Evolutionary conservation across 1,140 invertebrate species (phyloP).

Genomic region (Pygmarrhopalites habei): DNA sequence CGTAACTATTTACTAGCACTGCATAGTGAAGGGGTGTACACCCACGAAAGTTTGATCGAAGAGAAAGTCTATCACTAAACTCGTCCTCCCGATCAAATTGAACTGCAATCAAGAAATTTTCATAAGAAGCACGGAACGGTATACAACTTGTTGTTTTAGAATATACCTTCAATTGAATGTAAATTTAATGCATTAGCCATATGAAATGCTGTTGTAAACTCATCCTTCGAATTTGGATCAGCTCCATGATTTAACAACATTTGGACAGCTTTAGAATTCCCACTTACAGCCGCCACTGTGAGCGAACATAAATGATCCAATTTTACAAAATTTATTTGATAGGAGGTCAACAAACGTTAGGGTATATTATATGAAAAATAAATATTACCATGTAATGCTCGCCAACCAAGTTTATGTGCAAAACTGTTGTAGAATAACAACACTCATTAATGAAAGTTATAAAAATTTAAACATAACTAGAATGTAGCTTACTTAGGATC

Average conservation of each 20-base stretch:
- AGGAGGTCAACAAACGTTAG: too few species aligned
- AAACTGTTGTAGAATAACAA: too few species aligned
- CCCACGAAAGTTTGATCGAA: slow-evolving; percentile 66
- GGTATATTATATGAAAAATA: too few species aligned
- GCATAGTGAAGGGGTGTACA: slow-evolving; percentile 89
- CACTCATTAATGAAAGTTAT: too few species aligned
- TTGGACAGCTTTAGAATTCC: slow-evolving; percentile 56
- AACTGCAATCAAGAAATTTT: slow-evolving; percentile 50
- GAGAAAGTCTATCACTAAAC: slow-evolving; percentile 68
- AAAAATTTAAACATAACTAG: too few species aligned
- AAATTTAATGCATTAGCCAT: slow-evolving; percentile 52
- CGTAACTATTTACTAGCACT: slow-evolving; percentile 62
- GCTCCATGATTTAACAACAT: slow-evolving; percentile 66
- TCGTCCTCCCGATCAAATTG: slow-evolving; percentile 65
- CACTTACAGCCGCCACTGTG: slow-evolving; percentile 65
- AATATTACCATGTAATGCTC: slow-evolving; percentile 65
- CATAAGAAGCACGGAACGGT: too few species aligned
- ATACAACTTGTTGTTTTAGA: too few species aligned
- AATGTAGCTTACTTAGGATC: too few species aligned
- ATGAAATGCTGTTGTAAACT: slow-evolving; percentile 64
- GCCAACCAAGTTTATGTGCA: slow-evolving; percentile 77
- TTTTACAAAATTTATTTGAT: background rate
- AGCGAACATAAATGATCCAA: too few species aligned
- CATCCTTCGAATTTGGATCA: slow-evolving; percentile 69
- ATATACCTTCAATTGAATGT: slow-evolving; percentile 56